These are phyloP conservation scores for Morus bassanus DNA, from an alignment of 2,797 vertebrate species.

Conservation along the genomic window DNA sequence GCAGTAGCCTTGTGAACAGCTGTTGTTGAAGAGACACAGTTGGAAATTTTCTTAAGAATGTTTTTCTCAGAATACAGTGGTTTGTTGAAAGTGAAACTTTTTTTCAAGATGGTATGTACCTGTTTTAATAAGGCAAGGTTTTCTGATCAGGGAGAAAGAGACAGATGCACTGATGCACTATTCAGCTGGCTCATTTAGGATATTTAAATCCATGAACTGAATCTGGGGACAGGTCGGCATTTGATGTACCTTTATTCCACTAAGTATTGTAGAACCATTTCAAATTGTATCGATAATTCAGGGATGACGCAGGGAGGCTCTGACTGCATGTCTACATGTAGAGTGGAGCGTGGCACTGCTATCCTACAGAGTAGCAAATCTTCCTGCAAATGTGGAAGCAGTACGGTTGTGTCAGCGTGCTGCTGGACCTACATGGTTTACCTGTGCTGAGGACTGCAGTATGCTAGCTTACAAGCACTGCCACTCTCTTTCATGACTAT, in stretches of 20 bases:
- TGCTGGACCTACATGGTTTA: not conserved
- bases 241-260: not conserved
- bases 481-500: not conserved
- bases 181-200: not conserved
- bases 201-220: not conserved
- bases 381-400: not conserved
- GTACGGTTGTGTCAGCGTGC: not conserved
- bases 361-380: not conserved
- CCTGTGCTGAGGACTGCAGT: not conserved
- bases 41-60: not conserved
- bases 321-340: not conserved
- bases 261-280: not conserved
- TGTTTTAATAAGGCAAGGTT: not conserved
- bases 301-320: not conserved
- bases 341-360: not conserved
- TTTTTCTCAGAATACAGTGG: not conserved
- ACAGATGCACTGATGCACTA: not conserved
- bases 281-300: not conserved
- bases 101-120: not conserved
- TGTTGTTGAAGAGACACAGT: not conserved
- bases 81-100: not conserved
- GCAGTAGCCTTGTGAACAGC: not conserved
- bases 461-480: not conserved
- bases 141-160: not conserved
- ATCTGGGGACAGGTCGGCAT: not conserved